Evolutionary conservation across 2,888 invertebrate genomes (phyloP), one percentile per base, ranked within the genome.

Genomic region (Hemithea aestivaria): DNA sequence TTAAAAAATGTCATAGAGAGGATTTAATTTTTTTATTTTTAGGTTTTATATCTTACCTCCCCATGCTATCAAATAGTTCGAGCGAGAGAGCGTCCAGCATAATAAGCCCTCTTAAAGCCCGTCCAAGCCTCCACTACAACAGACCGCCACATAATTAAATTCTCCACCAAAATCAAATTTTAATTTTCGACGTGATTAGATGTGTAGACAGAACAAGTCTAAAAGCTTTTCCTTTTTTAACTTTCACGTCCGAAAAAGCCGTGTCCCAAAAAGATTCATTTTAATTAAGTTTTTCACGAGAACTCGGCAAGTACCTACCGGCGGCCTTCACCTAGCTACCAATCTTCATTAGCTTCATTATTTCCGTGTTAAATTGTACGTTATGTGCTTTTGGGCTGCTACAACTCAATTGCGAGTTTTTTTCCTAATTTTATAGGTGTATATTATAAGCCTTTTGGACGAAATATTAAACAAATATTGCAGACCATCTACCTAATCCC

Each of bases 271-370:
- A 60, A 78, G 76, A 80, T 83, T 79, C 70, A 73, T 83, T 83
- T 83, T 80, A 83, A 83, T 83, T 83, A 83, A 78, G 77, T 72
- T 76, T 74, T 75, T 60, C 64, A 71, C 70, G 69, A 74, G 71
- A 65, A 67, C 68, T 66, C 58, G 64, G 60, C 50, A 73, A 72
- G 66, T 63, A 65, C 30, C 30, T 63, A 65, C 30, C 30, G 22
- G 16, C 66, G 71, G 64, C 70, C 70, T 73, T 67, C 64, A 66
- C 70, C 66, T 73, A 68, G 59, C 79, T 66, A 81, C 80, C 72
- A 78, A 82, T 83, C 82, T 81, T 82, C 74, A 81, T 83, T 82
- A 79, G 57, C 50, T 62, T 73, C 70, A 76, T 80, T 79, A 81
- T 73, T 72, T 66, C 61, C 43, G 51, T 70, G 73, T 70, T 67